phyloP scores from a whole-genome alignment of 2,888 invertebrate species.

The Trichopria drosophilae region DNA sequence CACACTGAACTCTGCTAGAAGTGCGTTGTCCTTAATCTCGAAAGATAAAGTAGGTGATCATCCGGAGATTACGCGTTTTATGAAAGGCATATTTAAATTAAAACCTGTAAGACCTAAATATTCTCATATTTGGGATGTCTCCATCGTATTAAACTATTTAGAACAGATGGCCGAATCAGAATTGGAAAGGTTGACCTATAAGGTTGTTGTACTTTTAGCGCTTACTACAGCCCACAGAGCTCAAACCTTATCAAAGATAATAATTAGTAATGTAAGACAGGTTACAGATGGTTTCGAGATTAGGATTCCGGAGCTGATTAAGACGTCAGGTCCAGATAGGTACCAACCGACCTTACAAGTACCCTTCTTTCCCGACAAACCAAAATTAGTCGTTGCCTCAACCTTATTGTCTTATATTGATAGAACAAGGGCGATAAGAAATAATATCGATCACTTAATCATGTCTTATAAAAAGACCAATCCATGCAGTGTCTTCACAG shows the following conservation, averaged over 20 bases:
- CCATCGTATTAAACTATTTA: conserved; percentile 20
- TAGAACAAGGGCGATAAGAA: too few relatives aligned
- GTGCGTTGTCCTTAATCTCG: conserved; percentile 23
- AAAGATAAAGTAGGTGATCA: conserved; percentile 13
- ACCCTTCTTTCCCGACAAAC: conserved; percentile 11
- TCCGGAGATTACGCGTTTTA: conserved; percentile 20
- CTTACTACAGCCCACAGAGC: conserved; percentile 27
- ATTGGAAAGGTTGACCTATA: conserved; percentile 21
- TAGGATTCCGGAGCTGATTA: conserved; percentile 27
- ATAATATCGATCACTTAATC: too few relatives aligned
- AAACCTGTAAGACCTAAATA: conserved; percentile 28
- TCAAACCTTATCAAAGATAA: conserved; percentile 29
- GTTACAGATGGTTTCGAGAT: conserved; percentile 16
- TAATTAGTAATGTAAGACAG: conserved; percentile 20
- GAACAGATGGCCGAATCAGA: conserved; percentile 17
- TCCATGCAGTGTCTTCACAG: too few relatives aligned
- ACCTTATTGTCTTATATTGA: conserved; percentile 13
- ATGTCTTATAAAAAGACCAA: too few relatives aligned
- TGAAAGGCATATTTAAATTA: conserved; percentile 27
- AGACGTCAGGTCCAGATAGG: conserved; percentile 28
- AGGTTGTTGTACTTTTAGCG: conserved; percentile 26
- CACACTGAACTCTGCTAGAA: conserved; percentile 19
- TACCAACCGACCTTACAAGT: conserved; percentile 13
- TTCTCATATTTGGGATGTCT: conserved; percentile 27
- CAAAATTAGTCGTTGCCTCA: conserved; percentile 18